Percentiles rank a stretch among this genome's conserved stretches.
Conservation (phyloP, 2,113 vertebrate species). For the Haplochromis vanheusdeni region DNA sequence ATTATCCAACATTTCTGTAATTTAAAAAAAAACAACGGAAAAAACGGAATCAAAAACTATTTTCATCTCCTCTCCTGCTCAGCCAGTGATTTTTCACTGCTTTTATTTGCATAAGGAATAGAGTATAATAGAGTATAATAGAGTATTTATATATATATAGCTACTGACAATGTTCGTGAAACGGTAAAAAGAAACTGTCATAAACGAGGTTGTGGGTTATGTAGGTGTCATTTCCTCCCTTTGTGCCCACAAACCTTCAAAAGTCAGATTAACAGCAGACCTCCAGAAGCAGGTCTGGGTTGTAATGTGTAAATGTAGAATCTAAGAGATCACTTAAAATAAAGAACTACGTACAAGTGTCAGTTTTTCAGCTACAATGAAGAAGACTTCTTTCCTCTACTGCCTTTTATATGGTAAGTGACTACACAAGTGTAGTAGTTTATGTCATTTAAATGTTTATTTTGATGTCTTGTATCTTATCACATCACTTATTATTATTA, state of each 20-base stretch:
- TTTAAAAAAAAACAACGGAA: background rate
- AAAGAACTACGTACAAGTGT: background rate
- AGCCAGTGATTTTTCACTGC: background rate
- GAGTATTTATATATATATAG: no score
- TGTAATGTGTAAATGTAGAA: background rate
- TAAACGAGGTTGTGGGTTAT: background rate
- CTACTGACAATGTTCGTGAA: background rate
- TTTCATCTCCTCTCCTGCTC: no score
- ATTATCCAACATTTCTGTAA: background rate
- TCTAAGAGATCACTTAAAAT: background rate
- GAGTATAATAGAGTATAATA: no score
- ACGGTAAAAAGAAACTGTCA: background rate
- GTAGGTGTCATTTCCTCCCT: background rate
- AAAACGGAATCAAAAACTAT: background rate
- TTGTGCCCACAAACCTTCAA: background rate
- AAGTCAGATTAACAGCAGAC: background rate
- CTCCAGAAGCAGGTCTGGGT: background rate
- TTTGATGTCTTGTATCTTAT: background rate
- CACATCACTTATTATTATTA: background rate
- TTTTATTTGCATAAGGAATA: background rate
- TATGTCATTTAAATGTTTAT: background rate
- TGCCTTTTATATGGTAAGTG: conserved; percentile 37
- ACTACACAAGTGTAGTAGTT: background rate
- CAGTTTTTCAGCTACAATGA: background rate
- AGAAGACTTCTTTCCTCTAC: background rate